A percentile compares a stretch with the other conserved stretches of the same genome.
Conservation (phyloP, 1,140 invertebrate species). For the Dreissena rostriformis region DNA sequence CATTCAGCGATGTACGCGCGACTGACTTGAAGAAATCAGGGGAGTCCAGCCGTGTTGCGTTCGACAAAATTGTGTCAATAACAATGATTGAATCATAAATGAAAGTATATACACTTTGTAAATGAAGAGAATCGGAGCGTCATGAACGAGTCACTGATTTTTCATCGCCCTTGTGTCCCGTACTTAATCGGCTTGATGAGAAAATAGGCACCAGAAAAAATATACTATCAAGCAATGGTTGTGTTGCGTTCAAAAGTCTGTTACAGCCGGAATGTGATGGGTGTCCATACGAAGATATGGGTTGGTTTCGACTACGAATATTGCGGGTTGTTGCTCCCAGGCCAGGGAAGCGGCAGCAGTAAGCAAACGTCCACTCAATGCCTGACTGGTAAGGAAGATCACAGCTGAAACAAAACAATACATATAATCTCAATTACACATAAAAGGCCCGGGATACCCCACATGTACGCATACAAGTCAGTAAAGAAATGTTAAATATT, state of each 20-base stretch:
- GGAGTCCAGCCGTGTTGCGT: constrained; percentile 1
- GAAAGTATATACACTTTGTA: neutral
- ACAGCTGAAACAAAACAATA: too few species aligned
- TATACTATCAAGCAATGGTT: constrained; percentile 18
- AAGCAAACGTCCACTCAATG: too few species aligned
- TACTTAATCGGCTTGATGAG: neutral
- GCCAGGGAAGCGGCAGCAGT: too few species aligned
- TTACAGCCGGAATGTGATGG: constrained; percentile 4
- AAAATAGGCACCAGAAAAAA: constrained; percentile 28
- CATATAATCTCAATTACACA: too few species aligned
- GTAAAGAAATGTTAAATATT: too few species aligned
- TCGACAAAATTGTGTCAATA: constrained; percentile 3
- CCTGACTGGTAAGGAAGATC: too few species aligned
- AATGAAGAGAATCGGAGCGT: neutral
- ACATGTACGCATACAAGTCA: too few species aligned
- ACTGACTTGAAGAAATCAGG: neutral
- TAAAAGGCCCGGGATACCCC: too few species aligned
- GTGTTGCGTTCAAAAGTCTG: constrained; percentile 11
- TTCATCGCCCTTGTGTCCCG: neutral
- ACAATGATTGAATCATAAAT: neutral
- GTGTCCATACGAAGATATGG: constrained; percentile 9
- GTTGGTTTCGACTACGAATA: constrained; percentile 34
- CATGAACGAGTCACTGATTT: neutral
- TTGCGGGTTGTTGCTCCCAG: neutral
- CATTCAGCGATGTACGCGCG: neutral